Evolutionary conservation across 2,888 invertebrate species (phyloP).

Genomic region (Nemurella pictetii): DNA sequence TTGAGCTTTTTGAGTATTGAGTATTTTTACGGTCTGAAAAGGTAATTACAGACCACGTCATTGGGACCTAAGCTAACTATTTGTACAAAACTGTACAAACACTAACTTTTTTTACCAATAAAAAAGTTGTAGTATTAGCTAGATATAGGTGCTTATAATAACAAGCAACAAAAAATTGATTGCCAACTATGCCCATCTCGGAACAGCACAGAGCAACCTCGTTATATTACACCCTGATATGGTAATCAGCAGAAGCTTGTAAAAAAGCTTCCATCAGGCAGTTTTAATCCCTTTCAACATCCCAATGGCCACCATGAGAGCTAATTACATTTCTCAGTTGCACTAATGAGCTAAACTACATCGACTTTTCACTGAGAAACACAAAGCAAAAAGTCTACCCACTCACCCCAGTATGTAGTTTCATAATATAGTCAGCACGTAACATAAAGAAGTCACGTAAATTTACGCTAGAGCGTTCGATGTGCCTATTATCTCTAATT

Average conservation of each 20-base stretch:
- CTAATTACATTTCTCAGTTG: not conserved
- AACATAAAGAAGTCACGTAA: not conserved
- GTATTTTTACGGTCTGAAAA: too few relatives aligned
- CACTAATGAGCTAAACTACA: not conserved
- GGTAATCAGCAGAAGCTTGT: not conserved
- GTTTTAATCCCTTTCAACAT: not conserved
- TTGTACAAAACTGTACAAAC: too few relatives aligned
- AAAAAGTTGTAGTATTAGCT: too few relatives aligned
- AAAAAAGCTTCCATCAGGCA: not conserved
- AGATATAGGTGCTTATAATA: too few relatives aligned
- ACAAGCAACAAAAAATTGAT: too few relatives aligned
- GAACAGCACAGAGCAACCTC: not conserved
- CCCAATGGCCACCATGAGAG: not conserved
- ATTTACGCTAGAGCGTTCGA: not conserved
- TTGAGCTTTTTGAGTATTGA: too few relatives aligned
- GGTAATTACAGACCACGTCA: too few relatives aligned
- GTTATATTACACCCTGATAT: not conserved
- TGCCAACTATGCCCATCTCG: too few relatives aligned
- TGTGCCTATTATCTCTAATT: not conserved
- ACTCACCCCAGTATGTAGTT: not conserved
- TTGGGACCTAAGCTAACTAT: too few relatives aligned
- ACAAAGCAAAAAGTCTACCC: not conserved
- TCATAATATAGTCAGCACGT: not conserved
- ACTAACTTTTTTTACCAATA: too few relatives aligned
- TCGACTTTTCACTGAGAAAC: not conserved